Conservation (phyloP, 2,113 vertebrate species). For the Sphaerodactylus townsendi region DNA sequence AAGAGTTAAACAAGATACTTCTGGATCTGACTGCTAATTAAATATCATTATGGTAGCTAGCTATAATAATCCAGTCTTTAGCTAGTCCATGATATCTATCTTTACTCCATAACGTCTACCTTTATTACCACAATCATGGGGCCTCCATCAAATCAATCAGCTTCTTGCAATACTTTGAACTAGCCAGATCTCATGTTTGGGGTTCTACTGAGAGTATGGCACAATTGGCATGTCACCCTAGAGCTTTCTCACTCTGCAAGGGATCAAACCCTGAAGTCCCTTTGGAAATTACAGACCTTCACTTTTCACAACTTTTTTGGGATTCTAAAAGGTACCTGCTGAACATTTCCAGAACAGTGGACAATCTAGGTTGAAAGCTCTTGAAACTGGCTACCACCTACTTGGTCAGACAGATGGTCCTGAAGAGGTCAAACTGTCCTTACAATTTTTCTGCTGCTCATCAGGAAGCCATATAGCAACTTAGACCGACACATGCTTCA, state of each 20-base stretch:
- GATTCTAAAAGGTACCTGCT: neutral
- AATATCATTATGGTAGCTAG: too few species aligned
- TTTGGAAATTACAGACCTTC: neutral
- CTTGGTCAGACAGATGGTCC: neutral
- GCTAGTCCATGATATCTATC: neutral
- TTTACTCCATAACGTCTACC: neutral
- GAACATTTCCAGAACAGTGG: neutral
- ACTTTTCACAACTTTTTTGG: too few species aligned
- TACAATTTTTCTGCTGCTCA: too few species aligned
- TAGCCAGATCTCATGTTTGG: neutral
- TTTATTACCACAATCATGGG: neutral
- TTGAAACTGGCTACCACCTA: neutral
- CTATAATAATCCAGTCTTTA: neutral
- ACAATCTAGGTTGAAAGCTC: neutral
- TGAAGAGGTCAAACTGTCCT: neutral
- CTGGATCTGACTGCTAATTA: too few species aligned
- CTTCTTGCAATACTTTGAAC: neutral
- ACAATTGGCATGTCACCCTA: too few species aligned
- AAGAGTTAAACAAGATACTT: too few species aligned
- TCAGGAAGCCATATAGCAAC: too few species aligned
- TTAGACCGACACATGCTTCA: too few species aligned
- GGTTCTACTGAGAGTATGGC: neutral
- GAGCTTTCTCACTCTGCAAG: neutral
- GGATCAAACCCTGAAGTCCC: neutral
- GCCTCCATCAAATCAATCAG: neutral